phyloP scores from a whole-genome alignment of 2,797 vertebrate genomes.

The Cichlasoma orientale region DNA sequence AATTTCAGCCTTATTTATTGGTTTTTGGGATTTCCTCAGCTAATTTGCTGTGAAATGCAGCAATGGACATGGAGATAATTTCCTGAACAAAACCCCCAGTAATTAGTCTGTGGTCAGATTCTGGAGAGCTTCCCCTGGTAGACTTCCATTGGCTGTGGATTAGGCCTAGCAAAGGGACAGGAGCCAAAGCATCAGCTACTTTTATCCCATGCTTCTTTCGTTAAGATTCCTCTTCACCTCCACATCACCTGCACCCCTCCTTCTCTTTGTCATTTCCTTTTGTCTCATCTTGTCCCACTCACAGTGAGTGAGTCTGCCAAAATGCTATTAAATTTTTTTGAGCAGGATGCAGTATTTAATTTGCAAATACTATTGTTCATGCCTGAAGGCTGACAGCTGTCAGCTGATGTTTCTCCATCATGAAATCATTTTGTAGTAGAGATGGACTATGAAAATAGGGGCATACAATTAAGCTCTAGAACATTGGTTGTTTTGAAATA shows the following conservation, averaged over 20 bases:
- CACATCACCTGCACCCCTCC: constrained; percentile 7
- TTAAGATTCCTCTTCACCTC: constrained; percentile 47
- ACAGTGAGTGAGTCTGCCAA: constrained; percentile 47
- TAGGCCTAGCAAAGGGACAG: constrained; percentile 38
- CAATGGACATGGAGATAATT: constrained; percentile 79
- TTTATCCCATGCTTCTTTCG: constrained; percentile 37
- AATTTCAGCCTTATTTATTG: constrained; percentile 79
- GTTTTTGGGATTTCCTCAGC: constrained; percentile 76
- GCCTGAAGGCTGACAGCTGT: constrained; percentile 12
- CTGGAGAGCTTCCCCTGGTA: constrained; percentile 64
- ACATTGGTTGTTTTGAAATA: not conserved
- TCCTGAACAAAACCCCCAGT: constrained; percentile 76
- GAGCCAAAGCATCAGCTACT: constrained; percentile 40
- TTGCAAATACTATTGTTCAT: constrained; percentile 36
- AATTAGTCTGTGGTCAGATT: constrained; percentile 79
- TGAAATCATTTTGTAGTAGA: constrained; percentile 6
- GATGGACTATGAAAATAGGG: not conserved
- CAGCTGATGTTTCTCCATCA: constrained; percentile 2
- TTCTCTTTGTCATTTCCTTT: constrained; percentile 42
- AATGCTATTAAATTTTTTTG: constrained; percentile 30
- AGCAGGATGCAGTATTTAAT: constrained; percentile 35
- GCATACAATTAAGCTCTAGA: not conserved
- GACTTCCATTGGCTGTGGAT: constrained; percentile 47
- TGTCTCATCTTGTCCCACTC: constrained; percentile 35
- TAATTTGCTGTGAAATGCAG: constrained; percentile 82